phyloP scores from a whole-genome alignment of 2,113 vertebrate species.

The Boulengeromyrus knoepffleri region DNA sequence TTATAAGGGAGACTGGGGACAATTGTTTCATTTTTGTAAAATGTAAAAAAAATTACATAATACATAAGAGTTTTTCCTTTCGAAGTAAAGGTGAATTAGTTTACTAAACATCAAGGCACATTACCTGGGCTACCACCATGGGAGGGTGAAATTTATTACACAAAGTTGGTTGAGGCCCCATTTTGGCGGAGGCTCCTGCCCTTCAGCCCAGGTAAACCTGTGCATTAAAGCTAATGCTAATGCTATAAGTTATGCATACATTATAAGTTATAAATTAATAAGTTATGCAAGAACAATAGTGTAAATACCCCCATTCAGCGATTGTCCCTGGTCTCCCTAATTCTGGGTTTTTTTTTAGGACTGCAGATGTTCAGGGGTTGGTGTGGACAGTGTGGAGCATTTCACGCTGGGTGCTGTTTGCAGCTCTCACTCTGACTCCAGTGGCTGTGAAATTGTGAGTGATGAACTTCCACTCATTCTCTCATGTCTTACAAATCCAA shows the following conservation, averaged over 20 bases:
- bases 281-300: not conserved
- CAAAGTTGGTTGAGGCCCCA: no score
- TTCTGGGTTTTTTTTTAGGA: not conserved
- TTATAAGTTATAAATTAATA: not conserved
- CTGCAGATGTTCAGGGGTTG: not conserved
- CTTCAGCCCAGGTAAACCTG: no score
- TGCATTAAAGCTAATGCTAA: not conserved
- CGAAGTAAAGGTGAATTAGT: not conserved
- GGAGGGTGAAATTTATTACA: not conserved
- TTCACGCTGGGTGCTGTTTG: constrained; percentile 1
- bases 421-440: not conserved
- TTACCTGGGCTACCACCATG: not conserved
- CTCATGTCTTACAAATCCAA: not conserved
- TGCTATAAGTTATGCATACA: no score
- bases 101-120: not conserved
- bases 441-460: not conserved
- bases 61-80: no score
- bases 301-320: no score
- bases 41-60: not conserved
- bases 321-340: not conserved
- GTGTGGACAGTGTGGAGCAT: not conserved
- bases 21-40: not conserved
- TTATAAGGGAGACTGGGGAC: not conserved
- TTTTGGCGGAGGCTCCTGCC: no score
- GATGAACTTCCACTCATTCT: not conserved